Percentiles rank a stretch among this genome's conserved stretches.
These are phyloP conservation scores for Carcinoscorpius rotundicauda DNA, from an alignment of 1,140 invertebrate genomes.

Conservation along the genomic window DNA sequence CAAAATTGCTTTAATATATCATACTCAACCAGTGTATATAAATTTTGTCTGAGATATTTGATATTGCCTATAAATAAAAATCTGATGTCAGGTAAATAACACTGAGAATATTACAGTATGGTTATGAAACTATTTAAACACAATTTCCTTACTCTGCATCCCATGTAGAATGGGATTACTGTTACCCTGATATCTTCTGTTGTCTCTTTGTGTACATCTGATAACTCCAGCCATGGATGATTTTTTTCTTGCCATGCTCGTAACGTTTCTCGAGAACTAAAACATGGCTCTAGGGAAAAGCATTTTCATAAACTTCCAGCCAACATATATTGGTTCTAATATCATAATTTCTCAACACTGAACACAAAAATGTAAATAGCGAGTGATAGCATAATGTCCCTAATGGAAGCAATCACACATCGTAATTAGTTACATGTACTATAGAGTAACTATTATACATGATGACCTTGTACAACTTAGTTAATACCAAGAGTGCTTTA, in stretches of 20 bases:
- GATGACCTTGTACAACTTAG: too few species aligned
- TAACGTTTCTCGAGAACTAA: slow-evolving; percentile 75
- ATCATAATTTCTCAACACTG: background rate
- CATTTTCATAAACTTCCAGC: background rate
- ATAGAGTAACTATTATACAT: background rate
- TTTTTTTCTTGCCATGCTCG: slow-evolving; percentile 94
- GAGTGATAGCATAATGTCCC: background rate
- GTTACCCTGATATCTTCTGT: slow-evolving; percentile 91
- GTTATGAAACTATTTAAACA: background rate
- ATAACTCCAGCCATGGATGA: slow-evolving; percentile 90
- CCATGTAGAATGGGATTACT: slow-evolving; percentile 97
- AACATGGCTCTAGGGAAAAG: slow-evolving; percentile 57
- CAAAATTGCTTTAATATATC: too few species aligned
- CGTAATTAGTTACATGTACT: too few species aligned
- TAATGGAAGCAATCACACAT: too few species aligned
- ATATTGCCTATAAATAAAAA: background rate
- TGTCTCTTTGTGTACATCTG: slow-evolving; percentile 95
- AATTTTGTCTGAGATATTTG: background rate
- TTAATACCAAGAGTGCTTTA: too few species aligned
- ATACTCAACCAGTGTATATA: too few species aligned
- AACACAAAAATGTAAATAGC: background rate
- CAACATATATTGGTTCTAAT: background rate
- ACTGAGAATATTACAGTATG: background rate
- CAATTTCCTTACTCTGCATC: slow-evolving; percentile 46
- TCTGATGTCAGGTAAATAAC: background rate